A percentile compares a stretch with the other conserved stretches of the same genome.
Conservation (phyloP, 2,888 invertebrate species). For the Stictocephala bisonia region DNA sequence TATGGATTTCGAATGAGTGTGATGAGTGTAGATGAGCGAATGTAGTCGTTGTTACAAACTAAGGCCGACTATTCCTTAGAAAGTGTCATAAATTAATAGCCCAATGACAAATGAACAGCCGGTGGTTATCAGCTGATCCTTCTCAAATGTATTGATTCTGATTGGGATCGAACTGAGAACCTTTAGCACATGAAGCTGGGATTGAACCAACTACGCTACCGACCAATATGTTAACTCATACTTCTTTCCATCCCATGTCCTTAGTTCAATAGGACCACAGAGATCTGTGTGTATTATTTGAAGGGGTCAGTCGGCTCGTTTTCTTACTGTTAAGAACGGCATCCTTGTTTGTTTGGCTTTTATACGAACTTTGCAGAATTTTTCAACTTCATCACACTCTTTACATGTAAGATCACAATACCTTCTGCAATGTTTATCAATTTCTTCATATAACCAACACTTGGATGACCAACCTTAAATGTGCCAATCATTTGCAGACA, state of each 20-base stretch:
- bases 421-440: constrained; percentile 14
- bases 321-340: constrained; percentile 30
- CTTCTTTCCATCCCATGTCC: constrained; percentile 26
- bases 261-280: constrained; percentile 33
- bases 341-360: constrained; percentile 36
- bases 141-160: too few relatives aligned
- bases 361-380: constrained; percentile 35
- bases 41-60: too few relatives aligned
- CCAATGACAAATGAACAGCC: too few relatives aligned
- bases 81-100: too few relatives aligned
- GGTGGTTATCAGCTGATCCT: too few relatives aligned
- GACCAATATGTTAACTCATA: too few relatives aligned
- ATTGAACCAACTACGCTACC: too few relatives aligned
- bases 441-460: constrained; percentile 25
- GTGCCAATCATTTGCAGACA: constrained; percentile 22
- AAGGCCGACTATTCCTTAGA: too few relatives aligned
- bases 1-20: too few relatives aligned
- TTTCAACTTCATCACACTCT: not conserved
- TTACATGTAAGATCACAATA: constrained; percentile 8
- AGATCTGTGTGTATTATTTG: constrained; percentile 44
- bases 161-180: too few relatives aligned
- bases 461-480: constrained; percentile 42
- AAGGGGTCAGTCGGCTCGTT: constrained; percentile 38
- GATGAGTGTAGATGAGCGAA: too few relatives aligned
- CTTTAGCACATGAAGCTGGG: too few relatives aligned